Percentiles rank a stretch among this genome's conserved stretches.
phyloP scores from a whole-genome alignment of 1,140 invertebrate genomes.

The Mylabris phalerata region DNA sequence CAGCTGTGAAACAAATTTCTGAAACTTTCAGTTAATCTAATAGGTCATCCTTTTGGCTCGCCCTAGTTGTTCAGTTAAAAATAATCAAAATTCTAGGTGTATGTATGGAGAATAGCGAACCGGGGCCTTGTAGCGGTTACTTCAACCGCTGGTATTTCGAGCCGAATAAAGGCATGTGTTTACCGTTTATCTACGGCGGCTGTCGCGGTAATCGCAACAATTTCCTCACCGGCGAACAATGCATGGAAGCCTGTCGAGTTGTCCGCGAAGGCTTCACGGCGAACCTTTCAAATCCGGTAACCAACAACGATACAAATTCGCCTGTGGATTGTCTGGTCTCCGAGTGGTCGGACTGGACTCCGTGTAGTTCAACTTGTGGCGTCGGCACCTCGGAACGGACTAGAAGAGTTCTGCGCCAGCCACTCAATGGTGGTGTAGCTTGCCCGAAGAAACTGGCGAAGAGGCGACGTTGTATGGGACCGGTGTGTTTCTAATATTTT shows the following conservation, averaged over 20 bases:
- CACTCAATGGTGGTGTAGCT: conserved; percentile 60
- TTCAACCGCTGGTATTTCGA: conserved; percentile 82
- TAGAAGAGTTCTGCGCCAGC: conserved; percentile 52
- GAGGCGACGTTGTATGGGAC: conserved; percentile 44
- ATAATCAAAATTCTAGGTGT: conserved; percentile 52
- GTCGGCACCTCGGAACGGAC: conserved; percentile 51
- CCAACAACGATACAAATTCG: not conserved
- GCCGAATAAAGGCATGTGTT: conserved; percentile 61
- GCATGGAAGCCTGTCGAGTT: conserved; percentile 61
- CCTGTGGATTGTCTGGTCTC: conserved; percentile 60
- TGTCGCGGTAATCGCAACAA: conserved; percentile 88
- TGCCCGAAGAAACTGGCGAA: conserved; percentile 56
- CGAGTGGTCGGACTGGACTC: conserved; percentile 67
- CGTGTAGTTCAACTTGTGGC: conserved; percentile 68
- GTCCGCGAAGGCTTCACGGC: conserved; percentile 44
- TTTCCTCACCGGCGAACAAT: conserved; percentile 72
- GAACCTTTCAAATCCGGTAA: not conserved
- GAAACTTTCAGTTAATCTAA: too few relatives aligned
- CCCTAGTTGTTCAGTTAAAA: not conserved
- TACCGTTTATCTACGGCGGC: conserved; percentile 80
- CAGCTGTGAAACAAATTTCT: too few relatives aligned
- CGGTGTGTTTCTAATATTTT: conserved; percentile 4
- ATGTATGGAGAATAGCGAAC: conserved; percentile 64
- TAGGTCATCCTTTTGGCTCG: too few relatives aligned
- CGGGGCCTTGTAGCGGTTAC: conserved; percentile 74